Evolutionary conservation across 2,113 vertebrate species (phyloP).

Genomic region (Globicephala melas): DNA sequence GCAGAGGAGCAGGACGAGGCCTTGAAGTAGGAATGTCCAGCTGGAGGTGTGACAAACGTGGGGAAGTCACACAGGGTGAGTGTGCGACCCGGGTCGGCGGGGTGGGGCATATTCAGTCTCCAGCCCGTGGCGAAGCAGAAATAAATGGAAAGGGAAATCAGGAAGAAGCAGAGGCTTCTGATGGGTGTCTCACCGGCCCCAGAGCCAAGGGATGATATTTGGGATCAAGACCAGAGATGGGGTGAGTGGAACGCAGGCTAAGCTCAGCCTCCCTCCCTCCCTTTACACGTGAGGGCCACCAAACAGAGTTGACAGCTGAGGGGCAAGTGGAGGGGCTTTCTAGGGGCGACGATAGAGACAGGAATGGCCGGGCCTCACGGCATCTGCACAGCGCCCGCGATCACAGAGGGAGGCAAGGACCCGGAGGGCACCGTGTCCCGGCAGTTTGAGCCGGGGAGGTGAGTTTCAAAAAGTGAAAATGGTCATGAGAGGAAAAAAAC

Average conservation of each 20-base stretch:
- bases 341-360: neutral
- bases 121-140: no score
- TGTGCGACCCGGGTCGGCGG: fast-evolving
- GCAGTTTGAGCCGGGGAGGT: neutral
- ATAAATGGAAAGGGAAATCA: neutral
- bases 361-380: neutral
- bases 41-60: neutral
- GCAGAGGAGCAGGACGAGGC: neutral
- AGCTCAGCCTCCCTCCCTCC: neutral
- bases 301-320: neutral
- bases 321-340: neutral
- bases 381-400: neutral
- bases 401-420: neutral
- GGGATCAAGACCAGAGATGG: neutral
- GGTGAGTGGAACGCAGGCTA: neutral
- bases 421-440: fast-evolving
- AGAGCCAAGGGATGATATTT: neutral
- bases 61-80: neutral
- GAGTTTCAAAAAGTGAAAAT: neutral
- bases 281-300: neutral
- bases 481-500: neutral
- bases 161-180: neutral
- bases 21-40: neutral
- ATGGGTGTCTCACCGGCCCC: neutral
- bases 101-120: neutral